A percentile compares a stretch with the other conserved stretches of the same genome.
These are phyloP conservation scores for Phrynosoma blainvillii DNA, from an alignment of 2,113 vertebrate species.

Conservation along the genomic window DNA sequence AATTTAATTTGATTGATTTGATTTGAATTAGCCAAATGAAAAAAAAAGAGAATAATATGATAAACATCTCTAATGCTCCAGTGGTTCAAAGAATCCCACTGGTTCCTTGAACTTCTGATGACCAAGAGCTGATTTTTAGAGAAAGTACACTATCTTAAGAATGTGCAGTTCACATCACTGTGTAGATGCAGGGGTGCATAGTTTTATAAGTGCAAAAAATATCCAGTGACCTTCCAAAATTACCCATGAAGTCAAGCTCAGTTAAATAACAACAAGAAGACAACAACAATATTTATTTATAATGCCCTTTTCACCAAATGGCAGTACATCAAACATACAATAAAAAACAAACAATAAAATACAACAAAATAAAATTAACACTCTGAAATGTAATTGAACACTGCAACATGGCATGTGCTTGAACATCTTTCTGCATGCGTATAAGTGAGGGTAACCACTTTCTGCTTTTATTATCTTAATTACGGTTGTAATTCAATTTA, in stretches of 20 bases:
- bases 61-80: neutral
- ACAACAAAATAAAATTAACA: fast-evolving
- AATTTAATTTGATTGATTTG: too few relatives aligned
- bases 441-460: neutral
- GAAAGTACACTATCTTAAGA: neutral
- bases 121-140: too few relatives aligned
- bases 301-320: too few relatives aligned
- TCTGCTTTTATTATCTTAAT: too few relatives aligned
- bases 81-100: neutral
- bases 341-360: too few relatives aligned
- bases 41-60: neutral
- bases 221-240: conserved; percentile 9
- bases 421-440: neutral
- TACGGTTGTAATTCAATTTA: too few relatives aligned
- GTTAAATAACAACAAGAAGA: neutral
- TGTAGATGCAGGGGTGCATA: neutral
- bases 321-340: too few relatives aligned
- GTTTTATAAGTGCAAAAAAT: neutral
- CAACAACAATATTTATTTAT: too few relatives aligned
- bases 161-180: neutral
- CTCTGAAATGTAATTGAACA: neutral
- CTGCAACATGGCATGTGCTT: neutral
- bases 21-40: too few relatives aligned
- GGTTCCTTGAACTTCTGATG: too few relatives aligned
- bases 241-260: neutral